Conservation (phyloP, 2,797 vertebrate species). For the Holocentrus rufus region DNA sequence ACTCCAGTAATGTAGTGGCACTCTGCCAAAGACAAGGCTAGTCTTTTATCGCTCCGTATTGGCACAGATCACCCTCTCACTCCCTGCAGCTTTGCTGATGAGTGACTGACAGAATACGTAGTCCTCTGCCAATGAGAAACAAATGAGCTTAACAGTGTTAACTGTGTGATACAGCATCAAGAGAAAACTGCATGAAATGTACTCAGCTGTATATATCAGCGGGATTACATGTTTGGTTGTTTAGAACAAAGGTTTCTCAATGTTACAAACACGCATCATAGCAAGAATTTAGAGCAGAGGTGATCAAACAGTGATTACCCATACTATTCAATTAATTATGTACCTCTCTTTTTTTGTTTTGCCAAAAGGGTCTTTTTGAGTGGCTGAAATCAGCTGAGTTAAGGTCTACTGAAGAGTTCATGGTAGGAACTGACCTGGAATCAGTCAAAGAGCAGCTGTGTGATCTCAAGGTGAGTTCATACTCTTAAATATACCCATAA, state of each 20-base stretch:
- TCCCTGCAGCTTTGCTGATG: constrained; percentile 49
- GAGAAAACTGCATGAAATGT: constrained; percentile 15
- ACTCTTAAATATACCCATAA: not conserved
- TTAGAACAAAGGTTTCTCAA: not conserved
- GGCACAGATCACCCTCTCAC: constrained; percentile 32
- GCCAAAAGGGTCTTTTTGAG: constrained; percentile 83
- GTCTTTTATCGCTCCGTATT: constrained; percentile 47
- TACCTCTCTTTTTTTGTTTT: constrained; percentile 28
- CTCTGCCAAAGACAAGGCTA: constrained; percentile 37
- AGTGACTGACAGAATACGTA: constrained; percentile 47
- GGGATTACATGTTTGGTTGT: constrained; percentile 14
- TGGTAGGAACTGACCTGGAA: constrained; percentile 85
- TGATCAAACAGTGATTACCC: not conserved
- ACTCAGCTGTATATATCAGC: constrained; percentile 18
- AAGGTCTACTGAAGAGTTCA: constrained; percentile 84
- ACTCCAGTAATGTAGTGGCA: constrained; percentile 17
- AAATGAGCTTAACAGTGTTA: constrained; percentile 42
- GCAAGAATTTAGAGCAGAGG: not conserved
- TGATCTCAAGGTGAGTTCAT: constrained; percentile 85
- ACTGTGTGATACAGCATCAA: constrained; percentile 29
- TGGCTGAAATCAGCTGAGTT: constrained; percentile 88
- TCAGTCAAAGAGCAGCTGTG: constrained; percentile 87
- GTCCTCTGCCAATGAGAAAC: constrained; percentile 48
- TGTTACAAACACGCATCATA: not conserved
- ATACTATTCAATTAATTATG: not conserved